A percentile compares a stretch with the other conserved stretches of the same genome.
phyloP scores from a whole-genome alignment of 2,113 vertebrate genomes.

The Diphyllodes magnificus region DNA sequence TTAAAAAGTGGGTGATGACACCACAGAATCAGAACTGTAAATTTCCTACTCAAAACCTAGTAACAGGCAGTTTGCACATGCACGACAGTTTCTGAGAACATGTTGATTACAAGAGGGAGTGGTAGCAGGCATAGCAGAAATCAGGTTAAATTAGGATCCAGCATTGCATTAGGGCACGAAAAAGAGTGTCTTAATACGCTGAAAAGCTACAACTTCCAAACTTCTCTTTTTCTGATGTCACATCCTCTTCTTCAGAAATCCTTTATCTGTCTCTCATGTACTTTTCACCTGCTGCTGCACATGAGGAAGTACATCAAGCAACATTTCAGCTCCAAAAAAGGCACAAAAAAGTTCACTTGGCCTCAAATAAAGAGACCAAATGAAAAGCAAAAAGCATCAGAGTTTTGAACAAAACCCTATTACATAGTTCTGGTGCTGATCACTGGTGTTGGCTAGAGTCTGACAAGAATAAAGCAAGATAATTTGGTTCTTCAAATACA shows the following conservation, averaged over 20 bases:
- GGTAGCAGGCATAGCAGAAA: background rate
- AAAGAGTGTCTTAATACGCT: background rate
- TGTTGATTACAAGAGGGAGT: background rate
- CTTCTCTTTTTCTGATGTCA: background rate
- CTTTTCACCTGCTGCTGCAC: background rate
- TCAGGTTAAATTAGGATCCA: background rate
- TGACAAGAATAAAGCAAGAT: background rate
- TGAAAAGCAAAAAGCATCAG: background rate
- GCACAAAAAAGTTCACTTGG: background rate
- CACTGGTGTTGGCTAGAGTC: background rate
- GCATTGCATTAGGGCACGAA: background rate
- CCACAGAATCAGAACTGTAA: background rate
- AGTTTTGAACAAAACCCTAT: background rate
- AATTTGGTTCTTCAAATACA: background rate
- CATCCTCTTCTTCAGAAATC: background rate
- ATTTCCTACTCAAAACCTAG: background rate
- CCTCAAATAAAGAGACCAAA: background rate
- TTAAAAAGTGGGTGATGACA: background rate
- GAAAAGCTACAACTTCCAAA: background rate
- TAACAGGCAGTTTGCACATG: background rate
- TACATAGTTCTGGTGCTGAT: background rate
- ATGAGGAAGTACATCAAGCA: background rate
- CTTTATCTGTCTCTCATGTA: background rate
- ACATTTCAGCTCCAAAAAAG: background rate
- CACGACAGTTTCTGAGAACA: background rate